A percentile compares a stretch with the other conserved stretches of the same genome.
Evolutionary conservation across 2,797 vertebrate species (phyloP).

Genomic region (Triplophysa bombifrons): DNA sequence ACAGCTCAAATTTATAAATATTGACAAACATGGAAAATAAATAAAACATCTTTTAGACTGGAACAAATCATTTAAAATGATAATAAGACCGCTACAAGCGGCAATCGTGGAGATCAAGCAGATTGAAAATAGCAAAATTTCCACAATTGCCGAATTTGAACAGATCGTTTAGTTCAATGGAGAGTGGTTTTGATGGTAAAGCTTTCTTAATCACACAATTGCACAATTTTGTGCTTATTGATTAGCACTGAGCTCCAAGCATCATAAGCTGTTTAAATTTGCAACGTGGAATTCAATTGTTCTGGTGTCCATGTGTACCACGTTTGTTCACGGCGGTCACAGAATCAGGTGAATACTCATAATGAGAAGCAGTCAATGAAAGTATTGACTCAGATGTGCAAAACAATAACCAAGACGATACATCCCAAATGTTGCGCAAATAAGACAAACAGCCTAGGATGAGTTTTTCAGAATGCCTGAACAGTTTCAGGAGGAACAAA

Average conservation of each 20-base stretch:
- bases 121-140: neutral
- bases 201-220: neutral
- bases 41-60: neutral
- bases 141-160: neutral
- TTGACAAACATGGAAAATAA: constrained; percentile 3
- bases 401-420: neutral
- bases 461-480: neutral
- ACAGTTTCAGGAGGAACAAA: neutral
- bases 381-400: neutral
- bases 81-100: neutral
- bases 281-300: neutral
- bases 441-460: neutral
- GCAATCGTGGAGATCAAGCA: neutral
- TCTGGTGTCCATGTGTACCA: neutral
- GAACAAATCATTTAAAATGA: too few species aligned
- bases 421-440: neutral
- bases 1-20: constrained; percentile 9
- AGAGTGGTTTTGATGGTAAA: neutral
- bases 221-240: neutral
- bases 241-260: neutral
- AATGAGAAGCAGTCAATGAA: neutral
- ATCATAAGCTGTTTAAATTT: neutral
- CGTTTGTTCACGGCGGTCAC: neutral
- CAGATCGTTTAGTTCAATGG: neutral
- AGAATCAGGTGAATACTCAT: neutral